Evolutionary conservation across 2,113 vertebrate species (phyloP).

Genomic region (Stigmatopora nigra): DNA sequence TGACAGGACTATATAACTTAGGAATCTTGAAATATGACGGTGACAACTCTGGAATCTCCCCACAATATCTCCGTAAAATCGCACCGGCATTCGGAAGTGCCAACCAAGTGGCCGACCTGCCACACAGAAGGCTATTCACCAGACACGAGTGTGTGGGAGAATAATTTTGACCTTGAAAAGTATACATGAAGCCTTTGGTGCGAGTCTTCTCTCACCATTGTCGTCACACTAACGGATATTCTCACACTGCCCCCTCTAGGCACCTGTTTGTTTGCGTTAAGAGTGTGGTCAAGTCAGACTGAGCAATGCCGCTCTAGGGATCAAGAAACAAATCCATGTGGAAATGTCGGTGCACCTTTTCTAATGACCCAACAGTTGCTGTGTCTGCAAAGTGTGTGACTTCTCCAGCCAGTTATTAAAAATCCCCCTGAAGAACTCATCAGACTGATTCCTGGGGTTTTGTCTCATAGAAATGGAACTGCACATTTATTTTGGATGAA

Average conservation of each 20-base stretch:
- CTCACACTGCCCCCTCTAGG: slow-evolving; percentile 43
- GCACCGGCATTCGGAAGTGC: slow-evolving; percentile 44
- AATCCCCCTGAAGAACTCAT: slow-evolving; percentile 39
- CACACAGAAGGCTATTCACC: slow-evolving; percentile 31
- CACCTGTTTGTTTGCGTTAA: slow-evolving; percentile 56
- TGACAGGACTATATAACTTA: slow-evolving; percentile 39
- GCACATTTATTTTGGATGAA: slow-evolving; percentile 48
- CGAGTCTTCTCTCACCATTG: slow-evolving; percentile 51
- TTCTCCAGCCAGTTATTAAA: slow-evolving; percentile 4
- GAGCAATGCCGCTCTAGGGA: slow-evolving; percentile 15
- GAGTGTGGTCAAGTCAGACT: slow-evolving; percentile 17
- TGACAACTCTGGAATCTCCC: slow-evolving; percentile 34
- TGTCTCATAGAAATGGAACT: slow-evolving; percentile 35
- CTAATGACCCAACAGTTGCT: slow-evolving; percentile 46
- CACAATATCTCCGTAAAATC: slow-evolving; percentile 52
- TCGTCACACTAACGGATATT: slow-evolving; percentile 32
- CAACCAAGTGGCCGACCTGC: not conserved
- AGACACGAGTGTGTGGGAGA: slow-evolving; percentile 52
- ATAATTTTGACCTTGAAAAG: slow-evolving; percentile 40
- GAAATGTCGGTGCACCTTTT: slow-evolving; percentile 16
- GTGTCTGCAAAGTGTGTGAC: slow-evolving; percentile 31
- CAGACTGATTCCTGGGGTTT: slow-evolving; percentile 12
- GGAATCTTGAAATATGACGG: slow-evolving; percentile 51
- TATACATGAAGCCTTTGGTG: slow-evolving; percentile 47
- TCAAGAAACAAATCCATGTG: slow-evolving; percentile 24